Evolutionary conservation across 2,888 invertebrate genomes (phyloP).

Genomic region (Agriopis leucophaearia): DNA sequence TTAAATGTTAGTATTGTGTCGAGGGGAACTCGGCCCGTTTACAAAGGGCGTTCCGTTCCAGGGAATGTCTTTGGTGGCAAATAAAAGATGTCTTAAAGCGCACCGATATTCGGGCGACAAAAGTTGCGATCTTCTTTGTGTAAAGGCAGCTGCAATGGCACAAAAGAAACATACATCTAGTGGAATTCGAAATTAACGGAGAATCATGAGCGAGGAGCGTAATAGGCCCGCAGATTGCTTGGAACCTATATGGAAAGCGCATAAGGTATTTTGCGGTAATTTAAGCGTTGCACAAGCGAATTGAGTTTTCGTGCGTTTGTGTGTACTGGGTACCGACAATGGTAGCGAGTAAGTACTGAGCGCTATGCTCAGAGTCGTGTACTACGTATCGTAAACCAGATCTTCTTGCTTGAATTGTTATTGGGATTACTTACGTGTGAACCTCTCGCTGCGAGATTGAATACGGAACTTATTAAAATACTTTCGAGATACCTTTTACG

Average conservation of each 20-base stretch:
- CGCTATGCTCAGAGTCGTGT: slow-evolving; percentile 72
- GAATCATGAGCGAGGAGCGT: slow-evolving; percentile 76
- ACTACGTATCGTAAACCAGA: slow-evolving; percentile 73
- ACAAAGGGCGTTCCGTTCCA: slow-evolving; percentile 80
- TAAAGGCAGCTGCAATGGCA: slow-evolving; percentile 77
- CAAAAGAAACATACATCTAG: slow-evolving; percentile 74
- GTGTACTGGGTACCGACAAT: slow-evolving; percentile 43
- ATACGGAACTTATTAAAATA: slow-evolving; percentile 74
- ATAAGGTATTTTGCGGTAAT: slow-evolving; percentile 86
- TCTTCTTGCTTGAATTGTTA: slow-evolving; percentile 76
- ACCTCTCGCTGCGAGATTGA: slow-evolving; percentile 63
- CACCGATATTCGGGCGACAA: slow-evolving; percentile 77
- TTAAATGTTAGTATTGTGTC: slow-evolving; percentile 60
- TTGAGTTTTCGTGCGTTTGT: slow-evolving; percentile 82
- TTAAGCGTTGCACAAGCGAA: slow-evolving; percentile 83
- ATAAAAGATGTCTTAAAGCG: slow-evolving; percentile 77
- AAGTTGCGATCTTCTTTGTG: slow-evolving; percentile 81
- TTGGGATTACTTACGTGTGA: slow-evolving; percentile 76
- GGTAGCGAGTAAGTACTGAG: slow-evolving; percentile 27
- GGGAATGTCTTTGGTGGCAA: slow-evolving; percentile 72
- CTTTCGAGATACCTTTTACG: slow-evolving; percentile 52
- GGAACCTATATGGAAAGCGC: slow-evolving; percentile 84
- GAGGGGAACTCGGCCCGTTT: slow-evolving; percentile 56
- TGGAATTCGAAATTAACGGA: slow-evolving; percentile 80
- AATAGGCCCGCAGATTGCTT: slow-evolving; percentile 79